Conservation (phyloP, 2,113 vertebrate species). For the Cottus gobio region DNA sequence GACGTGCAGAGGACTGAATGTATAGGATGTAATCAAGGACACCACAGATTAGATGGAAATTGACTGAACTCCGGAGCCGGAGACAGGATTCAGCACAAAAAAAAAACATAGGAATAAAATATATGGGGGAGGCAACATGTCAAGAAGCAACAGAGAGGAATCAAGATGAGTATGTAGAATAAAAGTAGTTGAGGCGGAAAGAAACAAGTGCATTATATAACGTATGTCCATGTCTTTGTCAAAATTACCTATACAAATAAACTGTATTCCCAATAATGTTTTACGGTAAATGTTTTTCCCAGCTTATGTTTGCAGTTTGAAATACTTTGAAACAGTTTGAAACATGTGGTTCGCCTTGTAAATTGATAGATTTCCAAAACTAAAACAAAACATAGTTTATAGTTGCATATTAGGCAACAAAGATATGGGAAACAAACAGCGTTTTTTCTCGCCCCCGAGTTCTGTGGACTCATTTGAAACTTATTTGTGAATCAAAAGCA, state of each 20-base stretch:
- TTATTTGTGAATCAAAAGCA: too few species aligned
- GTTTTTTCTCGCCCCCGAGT: too few species aligned
- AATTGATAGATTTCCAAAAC: background rate
- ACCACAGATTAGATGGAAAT: conserved; percentile 39
- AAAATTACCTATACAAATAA: too few species aligned
- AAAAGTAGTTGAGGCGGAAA: background rate
- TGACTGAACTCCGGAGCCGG: conserved; percentile 18
- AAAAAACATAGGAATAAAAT: conserved; percentile 5
- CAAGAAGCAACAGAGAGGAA: conserved; percentile 19
- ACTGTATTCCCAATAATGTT: background rate
- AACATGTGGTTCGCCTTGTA: background rate
- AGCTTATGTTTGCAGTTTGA: too few species aligned
- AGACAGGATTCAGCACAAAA: conserved; percentile 33
- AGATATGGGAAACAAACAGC: background rate
- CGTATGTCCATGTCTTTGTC: background rate
- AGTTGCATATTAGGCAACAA: background rate
- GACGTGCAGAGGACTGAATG: conserved; percentile 23
- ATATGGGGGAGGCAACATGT: conserved; percentile 9
- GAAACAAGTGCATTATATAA: background rate
- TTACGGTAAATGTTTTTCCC: background rate
- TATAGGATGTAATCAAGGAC: conserved; percentile 20
- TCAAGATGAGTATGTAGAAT: background rate
- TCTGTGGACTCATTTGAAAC: too few species aligned
- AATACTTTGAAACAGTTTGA: background rate
- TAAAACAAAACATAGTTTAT: background rate